Base-by-base conservation (phyloP, 2,797 vertebrate species). In the Otolemur crassicaudatus region DNA sequence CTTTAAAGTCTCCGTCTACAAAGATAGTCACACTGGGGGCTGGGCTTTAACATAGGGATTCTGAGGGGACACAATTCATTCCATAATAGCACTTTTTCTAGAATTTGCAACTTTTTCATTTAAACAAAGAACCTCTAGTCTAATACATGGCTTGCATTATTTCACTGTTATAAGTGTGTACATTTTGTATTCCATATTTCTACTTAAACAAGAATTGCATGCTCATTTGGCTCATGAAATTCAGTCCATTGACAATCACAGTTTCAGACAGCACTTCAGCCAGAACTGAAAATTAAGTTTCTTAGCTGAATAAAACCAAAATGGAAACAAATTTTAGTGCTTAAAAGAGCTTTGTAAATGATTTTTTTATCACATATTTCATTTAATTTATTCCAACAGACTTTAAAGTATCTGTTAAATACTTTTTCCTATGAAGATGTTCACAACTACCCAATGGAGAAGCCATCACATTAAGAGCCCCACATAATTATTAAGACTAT, bases 361-460 rank as follows among this genome's bases (percentile, higher is more conserved):
- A 85, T 56, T n/a, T 92, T 92, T 63, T 22, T 75, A 40, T 31
- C 77, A 12, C 5, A 43, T 11, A 72, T 89, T 93, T 92, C 60
- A 81, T 77, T 90, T 81, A 79, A 75, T 84, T 94, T 72, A 91
- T 96, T 43, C 3, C 37, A 81, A 65, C 27, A 40, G 16, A 90
- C 1, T 89, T 56, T 94, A 89, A 43, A 81, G 19, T 72, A 56
- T 84, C n/a, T 81, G 49, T 80, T 95, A 94, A 97, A 95, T 94
- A 76, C 8, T 84, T 23, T 43, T 92, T 43, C 27, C 9, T 46
- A 5, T 96, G 34, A 91, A 58, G 67, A 40, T 10, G 31, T 75
- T 92, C 29, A 22, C 69, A 76, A 22, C 60, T 31, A 63, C 34
- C 1, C 49, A 90, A 79, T 46, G 65, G 5, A 96, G 61, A 73